phyloP scores from a whole-genome alignment of 2,113 vertebrate genomes.

The Saccopteryx leptura region DNA sequence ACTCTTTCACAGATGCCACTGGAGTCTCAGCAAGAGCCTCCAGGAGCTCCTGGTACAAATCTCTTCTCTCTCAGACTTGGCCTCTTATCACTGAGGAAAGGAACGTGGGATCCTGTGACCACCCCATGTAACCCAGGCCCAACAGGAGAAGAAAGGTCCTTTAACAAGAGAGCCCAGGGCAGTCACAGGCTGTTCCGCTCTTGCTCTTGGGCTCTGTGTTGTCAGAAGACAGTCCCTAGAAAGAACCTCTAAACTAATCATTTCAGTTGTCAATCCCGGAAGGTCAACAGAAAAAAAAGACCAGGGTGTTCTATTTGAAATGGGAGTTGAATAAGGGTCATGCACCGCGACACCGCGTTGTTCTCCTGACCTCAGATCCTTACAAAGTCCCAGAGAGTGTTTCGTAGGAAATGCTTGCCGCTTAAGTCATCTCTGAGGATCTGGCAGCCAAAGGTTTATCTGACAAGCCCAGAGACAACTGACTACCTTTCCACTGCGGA shows the following conservation, averaged over 20 bases:
- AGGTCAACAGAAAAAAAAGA: not conserved
- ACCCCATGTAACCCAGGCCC: not conserved
- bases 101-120: not conserved
- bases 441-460: fast-evolving
- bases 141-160: not conserved
- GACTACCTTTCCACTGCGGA: not conserved
- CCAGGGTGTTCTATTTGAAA: fast-evolving
- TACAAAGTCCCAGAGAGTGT: not conserved
- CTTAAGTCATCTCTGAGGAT: not conserved
- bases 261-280: not conserved
- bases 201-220: fast-evolving
- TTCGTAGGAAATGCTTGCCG: not conserved
- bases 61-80: not conserved
- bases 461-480: not conserved
- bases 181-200: fast-evolving
- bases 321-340: not conserved
- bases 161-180: not conserved
- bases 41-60: not conserved
- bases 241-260: not conserved
- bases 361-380: not conserved
- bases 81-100: not conserved
- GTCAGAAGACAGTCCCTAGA: no score
- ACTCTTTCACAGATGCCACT: not conserved
- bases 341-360: fast-evolving
- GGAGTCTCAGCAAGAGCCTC: not conserved